A percentile compares a stretch with the other conserved stretches of the same genome.
Evolutionary conservation across 2,113 vertebrate genomes (phyloP).

Genomic region (Trichechus manatus): DNA sequence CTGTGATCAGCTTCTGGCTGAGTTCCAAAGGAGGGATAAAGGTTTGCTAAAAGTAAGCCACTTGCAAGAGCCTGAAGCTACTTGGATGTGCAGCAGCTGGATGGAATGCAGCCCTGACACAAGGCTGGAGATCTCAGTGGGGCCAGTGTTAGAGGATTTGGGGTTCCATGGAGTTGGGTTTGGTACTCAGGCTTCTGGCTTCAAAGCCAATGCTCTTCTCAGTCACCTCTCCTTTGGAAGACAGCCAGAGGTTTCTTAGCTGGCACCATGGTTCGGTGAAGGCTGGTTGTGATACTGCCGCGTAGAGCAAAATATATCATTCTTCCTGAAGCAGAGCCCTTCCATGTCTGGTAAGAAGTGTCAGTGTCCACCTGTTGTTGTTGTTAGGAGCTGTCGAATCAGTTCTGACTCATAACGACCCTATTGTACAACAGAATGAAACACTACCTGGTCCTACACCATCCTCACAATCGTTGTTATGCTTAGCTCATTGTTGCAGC

Average conservation of each 20-base stretch:
- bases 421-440: too few species aligned
- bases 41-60: not conserved
- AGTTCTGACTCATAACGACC: too few species aligned
- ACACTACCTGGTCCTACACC: too few species aligned
- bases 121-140: not conserved
- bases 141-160: not conserved
- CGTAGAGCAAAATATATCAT: not conserved
- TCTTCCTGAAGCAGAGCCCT: not conserved
- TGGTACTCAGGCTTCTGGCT: not conserved
- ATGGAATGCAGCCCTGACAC: not conserved
- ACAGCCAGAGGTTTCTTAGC: constrained; percentile 20
- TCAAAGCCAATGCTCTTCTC: constrained; percentile 15
- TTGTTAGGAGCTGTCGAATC: too few species aligned
- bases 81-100: not conserved
- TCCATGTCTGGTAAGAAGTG: not conserved
- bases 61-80: not conserved
- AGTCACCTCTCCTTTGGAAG: constrained; percentile 27
- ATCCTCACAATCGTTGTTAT: too few species aligned
- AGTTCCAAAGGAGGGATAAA: constrained; percentile 23
- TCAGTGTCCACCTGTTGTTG: not conserved
- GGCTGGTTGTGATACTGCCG: not conserved
- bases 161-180: not conserved
- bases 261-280: not conserved
- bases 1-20: not conserved
- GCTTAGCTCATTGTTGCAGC: too few species aligned